Conservation (phyloP, 64 coral and sea anemone species). For the Orbicella faveolata region DNA sequence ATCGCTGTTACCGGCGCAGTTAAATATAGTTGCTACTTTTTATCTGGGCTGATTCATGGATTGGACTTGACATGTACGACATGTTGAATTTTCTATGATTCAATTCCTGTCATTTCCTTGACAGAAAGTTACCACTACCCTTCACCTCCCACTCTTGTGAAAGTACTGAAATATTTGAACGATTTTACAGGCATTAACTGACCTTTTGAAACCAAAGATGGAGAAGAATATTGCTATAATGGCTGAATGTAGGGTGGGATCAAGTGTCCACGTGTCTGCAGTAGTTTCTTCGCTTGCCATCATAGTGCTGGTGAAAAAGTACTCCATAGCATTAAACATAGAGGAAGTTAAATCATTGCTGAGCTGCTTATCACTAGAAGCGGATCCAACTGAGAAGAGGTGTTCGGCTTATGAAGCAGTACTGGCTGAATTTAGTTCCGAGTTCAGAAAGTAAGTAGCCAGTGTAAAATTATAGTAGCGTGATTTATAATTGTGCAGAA, state of each 20-base stretch:
- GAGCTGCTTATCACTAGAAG: constrained; percentile 9
- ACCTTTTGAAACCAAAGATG: neutral
- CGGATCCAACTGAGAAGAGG: neutral
- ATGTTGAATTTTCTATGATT: too few species aligned
- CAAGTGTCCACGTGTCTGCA: neutral
- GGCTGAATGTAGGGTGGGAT: neutral
- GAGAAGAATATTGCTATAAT: neutral
- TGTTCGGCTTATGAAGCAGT: neutral
- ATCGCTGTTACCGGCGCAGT: too few species aligned
- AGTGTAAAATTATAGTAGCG: too few species aligned
- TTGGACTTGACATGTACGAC: too few species aligned
- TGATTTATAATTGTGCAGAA: too few species aligned
- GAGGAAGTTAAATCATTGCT: neutral
- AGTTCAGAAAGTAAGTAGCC: neutral
- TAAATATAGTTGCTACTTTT: too few species aligned
- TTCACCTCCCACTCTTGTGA: too few species aligned
- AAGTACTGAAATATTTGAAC: too few species aligned
- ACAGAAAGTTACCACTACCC: too few species aligned
- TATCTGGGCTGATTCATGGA: too few species aligned
- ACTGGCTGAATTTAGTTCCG: neutral
- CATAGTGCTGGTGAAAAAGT: neutral
- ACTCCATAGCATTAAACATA: neutral
- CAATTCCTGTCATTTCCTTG: too few species aligned
- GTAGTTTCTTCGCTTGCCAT: constrained; percentile 19
- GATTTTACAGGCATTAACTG: neutral